phyloP scores from a whole-genome alignment of 2,113 vertebrate genomes.

The Phainopepla nitens region DNA sequence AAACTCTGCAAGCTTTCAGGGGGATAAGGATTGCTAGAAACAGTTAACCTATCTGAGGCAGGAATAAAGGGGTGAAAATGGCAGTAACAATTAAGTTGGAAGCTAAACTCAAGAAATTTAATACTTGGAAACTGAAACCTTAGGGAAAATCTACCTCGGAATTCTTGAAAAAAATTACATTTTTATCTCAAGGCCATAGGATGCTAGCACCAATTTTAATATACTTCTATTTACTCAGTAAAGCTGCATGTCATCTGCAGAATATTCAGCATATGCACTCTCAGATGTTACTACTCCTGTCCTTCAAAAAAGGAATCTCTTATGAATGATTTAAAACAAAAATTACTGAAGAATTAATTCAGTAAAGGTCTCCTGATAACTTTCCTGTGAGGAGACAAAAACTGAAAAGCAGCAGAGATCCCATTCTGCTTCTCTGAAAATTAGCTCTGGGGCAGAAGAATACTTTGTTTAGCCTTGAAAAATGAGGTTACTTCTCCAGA shows the following conservation, averaged over 20 bases:
- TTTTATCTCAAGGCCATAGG: background rate
- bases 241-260: background rate
- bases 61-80: background rate
- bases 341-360: background rate
- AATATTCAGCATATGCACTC: background rate
- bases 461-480: background rate
- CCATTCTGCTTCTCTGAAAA: background rate
- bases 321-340: background rate
- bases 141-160: background rate
- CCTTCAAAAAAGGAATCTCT: background rate
- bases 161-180: background rate
- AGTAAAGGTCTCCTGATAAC: background rate
- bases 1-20: background rate
- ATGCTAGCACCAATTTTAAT: background rate
- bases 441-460: background rate
- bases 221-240: background rate
- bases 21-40: background rate
- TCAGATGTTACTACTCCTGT: background rate
- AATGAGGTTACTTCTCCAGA: background rate
- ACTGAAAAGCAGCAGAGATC: background rate
- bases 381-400: background rate
- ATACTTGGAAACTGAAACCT: background rate
- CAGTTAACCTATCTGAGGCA: background rate
- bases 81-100: background rate
- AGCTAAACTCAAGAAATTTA: background rate